Evolutionary conservation across 2,797 vertebrate genomes (phyloP).

Genomic region (Oreochromis mossambicus): DNA sequence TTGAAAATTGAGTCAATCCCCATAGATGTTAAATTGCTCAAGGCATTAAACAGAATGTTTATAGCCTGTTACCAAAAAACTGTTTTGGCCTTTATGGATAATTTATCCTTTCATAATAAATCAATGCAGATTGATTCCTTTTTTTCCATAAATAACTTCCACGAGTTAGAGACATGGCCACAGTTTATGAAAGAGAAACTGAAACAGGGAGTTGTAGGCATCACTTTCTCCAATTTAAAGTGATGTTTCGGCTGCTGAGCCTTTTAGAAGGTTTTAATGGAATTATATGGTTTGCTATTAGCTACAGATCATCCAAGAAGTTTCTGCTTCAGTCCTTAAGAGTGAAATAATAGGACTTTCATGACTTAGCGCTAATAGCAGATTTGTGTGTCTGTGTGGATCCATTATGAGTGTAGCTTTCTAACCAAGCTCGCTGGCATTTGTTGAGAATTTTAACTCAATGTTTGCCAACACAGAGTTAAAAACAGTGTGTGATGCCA

Average conservation of each 20-base stretch:
- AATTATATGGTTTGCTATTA: not conserved
- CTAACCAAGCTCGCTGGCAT: not conserved
- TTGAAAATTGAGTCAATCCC: not conserved
- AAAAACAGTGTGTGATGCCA: fast-evolving
- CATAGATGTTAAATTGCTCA: not conserved
- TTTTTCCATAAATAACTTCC: not conserved
- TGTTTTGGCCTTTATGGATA: not conserved
- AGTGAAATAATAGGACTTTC: not conserved
- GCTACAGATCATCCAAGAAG: not conserved
- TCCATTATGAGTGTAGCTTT: not conserved
- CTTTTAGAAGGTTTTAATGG: not conserved
- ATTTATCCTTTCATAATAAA: not conserved
- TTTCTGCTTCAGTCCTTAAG: not conserved
- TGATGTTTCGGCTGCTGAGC: not conserved
- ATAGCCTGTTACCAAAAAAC: not conserved
- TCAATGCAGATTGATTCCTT: not conserved
- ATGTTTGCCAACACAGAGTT: not conserved
- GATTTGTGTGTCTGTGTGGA: not conserved
- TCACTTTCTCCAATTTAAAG: not conserved
- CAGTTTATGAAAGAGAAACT: not conserved
- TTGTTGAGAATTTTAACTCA: not conserved
- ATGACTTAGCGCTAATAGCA: not conserved
- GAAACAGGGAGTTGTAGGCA: not conserved
- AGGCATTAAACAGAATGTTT: not conserved
- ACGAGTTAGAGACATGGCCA: not conserved